Evolutionary conservation across 2,888 invertebrate genomes (phyloP), one percentile per base, ranked within the genome.

Genomic region (Dascillus cervinus): DNA sequence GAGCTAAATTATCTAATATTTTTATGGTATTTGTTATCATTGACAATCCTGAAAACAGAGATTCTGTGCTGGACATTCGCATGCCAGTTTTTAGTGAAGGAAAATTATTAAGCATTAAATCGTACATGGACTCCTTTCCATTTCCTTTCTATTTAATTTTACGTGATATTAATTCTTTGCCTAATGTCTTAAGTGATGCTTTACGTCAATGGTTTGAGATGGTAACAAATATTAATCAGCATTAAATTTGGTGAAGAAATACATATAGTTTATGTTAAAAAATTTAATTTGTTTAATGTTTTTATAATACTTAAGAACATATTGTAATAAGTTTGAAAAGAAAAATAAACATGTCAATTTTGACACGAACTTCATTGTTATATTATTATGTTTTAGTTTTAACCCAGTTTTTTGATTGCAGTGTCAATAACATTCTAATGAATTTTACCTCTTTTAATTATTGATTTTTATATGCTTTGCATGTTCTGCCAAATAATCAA

Each of bases 181-280:
- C 98, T 0, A 72, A 77, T 17, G 89, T 95, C 1, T 70, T 99
- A 13, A 90, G 96, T 49, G 96, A 98, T 62, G 96, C 97, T 1
- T 71, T 99, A 39, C 69, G 96, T 34, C 97, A 99, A 59, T 99
- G 98, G 98, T 98, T 99, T 62, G 97, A 99, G 70, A 69, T 97
- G 37, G 89, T 95, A 8, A 82, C 82, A 10, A 78, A 76, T 59
- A 40, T 55, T 34, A 58, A 60, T 50, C 49, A 52, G 9, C 24
- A 29, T 17, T n/a, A n/a, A n/a, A n/a, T n/a, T n/a, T n/a, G n/a
- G n/a, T n/a, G n/a, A n/a, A n/a, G n/a, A n/a, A n/a, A n/a, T n/a
- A n/a, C n/a, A n/a, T n/a, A n/a, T n/a, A n/a, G n/a, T n/a, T n/a
- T n/a, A n/a, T n/a, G n/a, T n/a, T n/a, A n/a, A n/a, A n/a, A n/a